These are phyloP conservation scores for Zhuqinia jingwanae DNA, from an alignment of 2,888 invertebrate species.

Conservation along the genomic window DNA sequence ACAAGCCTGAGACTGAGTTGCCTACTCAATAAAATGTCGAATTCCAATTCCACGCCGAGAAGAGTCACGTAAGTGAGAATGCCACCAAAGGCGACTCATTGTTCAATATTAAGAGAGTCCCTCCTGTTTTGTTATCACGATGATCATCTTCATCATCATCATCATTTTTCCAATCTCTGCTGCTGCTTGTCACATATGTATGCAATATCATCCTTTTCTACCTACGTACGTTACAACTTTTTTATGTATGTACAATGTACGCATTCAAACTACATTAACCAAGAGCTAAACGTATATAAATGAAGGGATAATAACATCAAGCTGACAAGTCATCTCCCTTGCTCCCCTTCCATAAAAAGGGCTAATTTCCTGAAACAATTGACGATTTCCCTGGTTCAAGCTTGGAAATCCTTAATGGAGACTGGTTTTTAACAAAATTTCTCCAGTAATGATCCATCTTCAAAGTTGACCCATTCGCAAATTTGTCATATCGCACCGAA, in stretches of 20 bases:
- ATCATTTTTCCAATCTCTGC: slow-evolving; percentile 17
- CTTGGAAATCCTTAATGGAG: background rate
- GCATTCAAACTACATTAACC: slow-evolving; percentile 13
- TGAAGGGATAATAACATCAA: slow-evolving; percentile 39
- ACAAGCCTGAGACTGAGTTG: background rate
- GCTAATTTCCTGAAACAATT: slow-evolving; percentile 52
- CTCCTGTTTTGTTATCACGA: slow-evolving; percentile 42
- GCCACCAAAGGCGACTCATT: slow-evolving; percentile 60
- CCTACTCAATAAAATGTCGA: background rate
- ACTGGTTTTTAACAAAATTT: slow-evolving; percentile 55
- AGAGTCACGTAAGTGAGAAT: slow-evolving; percentile 5
- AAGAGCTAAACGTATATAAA: background rate
- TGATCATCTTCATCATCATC: background rate
- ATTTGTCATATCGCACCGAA: slow-evolving; percentile 59
- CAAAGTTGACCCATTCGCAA: slow-evolving; percentile 20
- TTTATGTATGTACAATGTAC: too few relatives aligned
- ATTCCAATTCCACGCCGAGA: slow-evolving; percentile 15
- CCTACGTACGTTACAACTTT: background rate
- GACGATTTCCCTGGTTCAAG: slow-evolving; percentile 5
- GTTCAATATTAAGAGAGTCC: slow-evolving; percentile 56
- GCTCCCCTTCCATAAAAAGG: slow-evolving; percentile 26
- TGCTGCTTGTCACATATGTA: too few relatives aligned
- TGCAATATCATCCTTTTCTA: slow-evolving; percentile 26
- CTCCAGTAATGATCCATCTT: background rate
- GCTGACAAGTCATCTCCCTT: slow-evolving; percentile 50